A percentile compares a stretch with the other conserved stretches of the same genome.
These are phyloP conservation scores for Acanthurus tractus DNA, from an alignment of 2,797 vertebrate genomes.

Conservation along the genomic window DNA sequence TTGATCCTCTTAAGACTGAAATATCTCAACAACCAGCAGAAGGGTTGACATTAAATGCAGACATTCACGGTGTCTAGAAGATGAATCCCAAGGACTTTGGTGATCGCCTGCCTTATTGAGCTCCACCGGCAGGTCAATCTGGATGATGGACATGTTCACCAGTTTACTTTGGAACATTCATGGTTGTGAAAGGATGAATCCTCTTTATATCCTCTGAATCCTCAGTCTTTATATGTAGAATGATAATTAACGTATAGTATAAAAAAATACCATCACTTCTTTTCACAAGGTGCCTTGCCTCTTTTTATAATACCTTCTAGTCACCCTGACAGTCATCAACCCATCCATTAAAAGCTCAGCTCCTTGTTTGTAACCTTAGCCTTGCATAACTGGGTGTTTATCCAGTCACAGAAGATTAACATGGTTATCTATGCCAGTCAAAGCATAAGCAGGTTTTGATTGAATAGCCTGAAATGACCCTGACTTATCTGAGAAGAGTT, in stretches of 20 bases:
- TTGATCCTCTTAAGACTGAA: no score
- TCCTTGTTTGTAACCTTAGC: conserved; percentile 36
- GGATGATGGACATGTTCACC: background rate
- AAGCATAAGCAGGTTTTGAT: conserved; percentile 46
- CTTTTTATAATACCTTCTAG: background rate
- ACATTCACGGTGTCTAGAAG: background rate
- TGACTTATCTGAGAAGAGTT: conserved; percentile 38
- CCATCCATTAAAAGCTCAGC: conserved; percentile 8
- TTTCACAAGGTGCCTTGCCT: background rate
- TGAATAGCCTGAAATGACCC: conserved; percentile 44
- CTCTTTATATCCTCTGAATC: no score
- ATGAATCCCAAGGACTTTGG: background rate
- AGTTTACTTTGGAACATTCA: background rate
- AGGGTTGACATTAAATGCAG: background rate
- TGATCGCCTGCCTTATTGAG: background rate
- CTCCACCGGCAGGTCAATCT: background rate
- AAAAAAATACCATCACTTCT: background rate
- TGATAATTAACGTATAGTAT: background rate
- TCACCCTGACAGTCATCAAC: conserved; percentile 11
- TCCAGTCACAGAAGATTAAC: conserved; percentile 53
- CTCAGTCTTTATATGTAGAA: background rate
- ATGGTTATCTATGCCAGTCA: conserved; percentile 42
- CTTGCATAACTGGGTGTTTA: conserved; percentile 32
- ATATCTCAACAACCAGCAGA: background rate
- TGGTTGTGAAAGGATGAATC: background rate